These are phyloP conservation scores for Trichopria drosophilae DNA, from an alignment of 2,888 invertebrate genomes.

Conservation along the genomic window DNA sequence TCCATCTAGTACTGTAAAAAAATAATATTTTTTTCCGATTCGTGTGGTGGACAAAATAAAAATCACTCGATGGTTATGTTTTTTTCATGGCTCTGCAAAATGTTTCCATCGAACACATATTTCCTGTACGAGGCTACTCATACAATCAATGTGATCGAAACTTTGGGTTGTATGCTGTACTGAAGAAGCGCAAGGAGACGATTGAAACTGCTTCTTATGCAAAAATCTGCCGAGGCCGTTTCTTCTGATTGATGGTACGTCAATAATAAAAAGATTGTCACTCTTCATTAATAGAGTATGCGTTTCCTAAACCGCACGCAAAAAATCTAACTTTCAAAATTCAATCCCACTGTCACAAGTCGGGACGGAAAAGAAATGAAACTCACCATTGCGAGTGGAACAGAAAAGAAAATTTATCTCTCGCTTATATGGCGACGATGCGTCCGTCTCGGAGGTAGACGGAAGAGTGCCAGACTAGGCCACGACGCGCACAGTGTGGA, in stretches of 20 bases:
- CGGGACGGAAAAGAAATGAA: too few relatives aligned
- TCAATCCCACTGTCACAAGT: conserved; percentile 5
- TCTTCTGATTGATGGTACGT: conserved; percentile 8
- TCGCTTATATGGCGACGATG: too few relatives aligned
- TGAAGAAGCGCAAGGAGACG: not conserved
- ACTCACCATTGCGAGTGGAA: too few relatives aligned
- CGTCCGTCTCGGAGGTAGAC: too few relatives aligned
- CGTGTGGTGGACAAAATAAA: conserved; percentile 14
- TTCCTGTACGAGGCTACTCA: conserved; percentile 10
- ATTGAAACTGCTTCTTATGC: conserved; percentile 5
- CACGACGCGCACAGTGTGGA: too few relatives aligned
- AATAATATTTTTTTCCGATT: conserved; percentile 12
- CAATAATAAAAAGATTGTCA: conserved; percentile 4
- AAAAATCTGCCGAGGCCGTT: conserved; percentile 1
- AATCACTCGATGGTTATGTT: conserved; percentile 7
- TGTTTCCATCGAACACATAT: conserved; percentile 5
- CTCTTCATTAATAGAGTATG: not conserved
- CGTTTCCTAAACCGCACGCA: conserved; percentile 4
- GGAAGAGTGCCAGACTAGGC: too few relatives aligned
- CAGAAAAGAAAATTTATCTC: too few relatives aligned
- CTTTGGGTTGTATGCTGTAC: conserved; percentile 4
- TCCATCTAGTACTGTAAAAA: conserved; percentile 1
- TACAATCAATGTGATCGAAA: conserved; percentile 11
- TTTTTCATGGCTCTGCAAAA: conserved; percentile 10
- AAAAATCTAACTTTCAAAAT: conserved; percentile 6